These are phyloP conservation scores for Blastomussa wellsi DNA, from an alignment of 92 coral and sea anemone genomes.

Conservation along the genomic window DNA sequence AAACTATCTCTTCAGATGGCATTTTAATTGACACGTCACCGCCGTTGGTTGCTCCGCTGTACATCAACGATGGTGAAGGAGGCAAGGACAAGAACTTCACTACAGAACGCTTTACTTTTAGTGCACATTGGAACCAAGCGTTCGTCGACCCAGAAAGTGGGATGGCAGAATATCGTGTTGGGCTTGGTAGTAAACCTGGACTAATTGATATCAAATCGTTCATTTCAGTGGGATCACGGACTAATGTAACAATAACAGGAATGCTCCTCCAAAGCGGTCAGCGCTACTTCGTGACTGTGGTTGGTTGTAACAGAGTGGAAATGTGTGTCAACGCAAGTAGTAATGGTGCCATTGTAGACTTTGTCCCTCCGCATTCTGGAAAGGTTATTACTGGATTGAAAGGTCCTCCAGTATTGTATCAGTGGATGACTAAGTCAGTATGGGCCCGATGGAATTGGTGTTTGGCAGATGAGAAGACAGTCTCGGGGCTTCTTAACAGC, in stretches of 20 bases:
- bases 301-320: constrained; percentile 88
- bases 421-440: constrained; percentile 85
- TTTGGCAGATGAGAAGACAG: constrained; percentile 66
- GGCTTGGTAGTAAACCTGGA: constrained; percentile 86
- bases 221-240: constrained; percentile 61
- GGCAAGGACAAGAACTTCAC: constrained; percentile 79
- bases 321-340: constrained; percentile 95
- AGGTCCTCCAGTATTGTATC: constrained; percentile 79
- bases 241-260: constrained; percentile 65
- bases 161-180: constrained; percentile 77
- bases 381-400: constrained; percentile 70
- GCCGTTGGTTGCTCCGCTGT: constrained; percentile 73
- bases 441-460: constrained; percentile 99
- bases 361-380: constrained; percentile 90
- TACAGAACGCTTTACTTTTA: constrained; percentile 72
- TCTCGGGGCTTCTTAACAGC: constrained; percentile 23
- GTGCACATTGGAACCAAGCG: constrained; percentile 95
- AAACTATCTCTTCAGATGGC: constrained; percentile 82
- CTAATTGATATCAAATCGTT: constrained; percentile 53
- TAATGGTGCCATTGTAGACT: constrained; percentile 90
- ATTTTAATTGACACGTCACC: constrained; percentile 82
- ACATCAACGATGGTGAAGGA: constrained; percentile 74
- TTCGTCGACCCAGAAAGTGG: constrained; percentile 91
- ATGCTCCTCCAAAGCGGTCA: constrained; percentile 76
- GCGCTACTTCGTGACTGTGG: constrained; percentile 75